These are phyloP conservation scores for Psittacula derbiana DNA, from an alignment of 2,797 vertebrate species.

Conservation along the genomic window DNA sequence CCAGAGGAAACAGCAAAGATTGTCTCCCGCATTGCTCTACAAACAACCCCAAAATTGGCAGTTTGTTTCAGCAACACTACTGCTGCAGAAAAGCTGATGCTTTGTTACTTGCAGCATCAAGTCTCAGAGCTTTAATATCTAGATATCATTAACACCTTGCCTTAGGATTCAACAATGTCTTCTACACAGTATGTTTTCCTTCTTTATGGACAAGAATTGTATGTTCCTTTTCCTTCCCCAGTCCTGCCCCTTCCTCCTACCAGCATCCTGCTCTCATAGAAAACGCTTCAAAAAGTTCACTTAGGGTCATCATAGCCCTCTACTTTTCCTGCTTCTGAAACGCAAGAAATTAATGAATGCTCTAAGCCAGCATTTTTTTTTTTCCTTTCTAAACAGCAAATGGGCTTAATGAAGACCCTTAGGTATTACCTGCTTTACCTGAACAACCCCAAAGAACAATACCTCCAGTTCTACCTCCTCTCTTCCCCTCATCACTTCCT, in stretches of 20 bases:
- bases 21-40: neutral
- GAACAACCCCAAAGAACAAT: neutral
- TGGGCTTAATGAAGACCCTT: neutral
- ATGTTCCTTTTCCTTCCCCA: neutral
- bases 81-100: neutral
- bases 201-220: neutral
- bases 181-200: accelerated
- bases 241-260: neutral
- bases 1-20: neutral
- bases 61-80: neutral
- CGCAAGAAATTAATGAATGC: neutral
- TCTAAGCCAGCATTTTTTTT: neutral
- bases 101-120: neutral
- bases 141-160: neutral
- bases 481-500: neutral
- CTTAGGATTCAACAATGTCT: neutral
- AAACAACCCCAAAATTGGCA: neutral
- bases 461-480: neutral
- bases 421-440: neutral
- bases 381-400: neutral
- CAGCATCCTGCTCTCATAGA: neutral
- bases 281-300: neutral
- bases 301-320: neutral
- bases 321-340: neutral
- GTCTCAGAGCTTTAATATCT: neutral